These are phyloP conservation scores for Psittacula echo DNA, from an alignment of 2,797 vertebrate species.

Conservation along the genomic window DNA sequence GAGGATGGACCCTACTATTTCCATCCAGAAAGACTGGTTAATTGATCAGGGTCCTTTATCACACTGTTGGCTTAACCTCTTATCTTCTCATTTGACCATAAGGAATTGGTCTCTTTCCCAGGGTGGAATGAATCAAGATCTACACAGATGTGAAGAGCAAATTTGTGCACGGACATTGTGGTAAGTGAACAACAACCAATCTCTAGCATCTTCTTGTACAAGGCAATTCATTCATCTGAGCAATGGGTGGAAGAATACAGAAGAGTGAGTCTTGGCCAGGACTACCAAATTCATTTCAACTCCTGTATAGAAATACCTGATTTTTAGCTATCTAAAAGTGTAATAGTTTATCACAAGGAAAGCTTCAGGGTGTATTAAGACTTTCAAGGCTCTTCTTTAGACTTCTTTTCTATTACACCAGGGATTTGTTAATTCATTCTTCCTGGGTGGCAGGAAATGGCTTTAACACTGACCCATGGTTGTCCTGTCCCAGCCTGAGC, in stretches of 20 bases:
- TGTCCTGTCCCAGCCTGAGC: neutral
- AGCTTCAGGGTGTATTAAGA: neutral
- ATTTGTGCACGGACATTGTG: neutral
- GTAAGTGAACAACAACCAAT: neutral
- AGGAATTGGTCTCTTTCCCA: neutral
- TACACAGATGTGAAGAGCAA: neutral
- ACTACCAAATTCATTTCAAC: neutral
- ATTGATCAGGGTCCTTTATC: neutral
- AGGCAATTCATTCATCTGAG: constrained; percentile 12
- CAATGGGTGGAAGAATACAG: neutral
- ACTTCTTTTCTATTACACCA: neutral
- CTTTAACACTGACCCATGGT: neutral
- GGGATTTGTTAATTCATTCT: neutral
- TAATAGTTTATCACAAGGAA: neutral
- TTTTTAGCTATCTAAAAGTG: neutral
- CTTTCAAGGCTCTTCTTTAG: neutral
- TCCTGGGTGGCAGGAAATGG: neutral
- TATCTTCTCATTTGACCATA: neutral
- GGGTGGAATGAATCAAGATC: neutral
- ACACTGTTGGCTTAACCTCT: neutral
- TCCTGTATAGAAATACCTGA: neutral
- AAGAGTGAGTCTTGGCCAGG: neutral
- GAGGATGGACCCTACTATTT: neutral
- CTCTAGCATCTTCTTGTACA: neutral
- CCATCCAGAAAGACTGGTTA: neutral